Base-by-base conservation (phyloP, 2,113 vertebrate genomes). In the Tyto alba region DNA sequence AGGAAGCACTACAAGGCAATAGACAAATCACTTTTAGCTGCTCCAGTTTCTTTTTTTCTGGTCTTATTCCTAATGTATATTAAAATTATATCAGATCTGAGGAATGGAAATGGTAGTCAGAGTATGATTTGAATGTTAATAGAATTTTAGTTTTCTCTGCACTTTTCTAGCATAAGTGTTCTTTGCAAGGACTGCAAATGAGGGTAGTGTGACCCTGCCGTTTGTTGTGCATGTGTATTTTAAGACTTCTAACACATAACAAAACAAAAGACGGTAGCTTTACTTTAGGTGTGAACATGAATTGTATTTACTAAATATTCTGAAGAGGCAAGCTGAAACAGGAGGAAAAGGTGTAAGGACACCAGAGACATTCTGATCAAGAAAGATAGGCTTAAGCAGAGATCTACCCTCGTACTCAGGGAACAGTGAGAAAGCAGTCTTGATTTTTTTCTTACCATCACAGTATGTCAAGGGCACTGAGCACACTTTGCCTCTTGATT, bases 291-390 rank as follows among this genome's bases (percentile, higher is more conserved):
- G 73, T 88, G 93, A 96, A 81, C 88, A 78, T 93, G 69, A 95
- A 92, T 93, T 90, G 11, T 93, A 94, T 96, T 97, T 97, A 96
- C 94, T 92, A 96, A 98, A 87, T 80, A 96, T 81, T 97, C 93
- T 95, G 60, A 95, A 87, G 86, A 92, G 64, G 64, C 53, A 91
- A 80, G 92, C 92, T 97, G 69, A 94, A 97, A 93, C 85, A 79
- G 64, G 74, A 95, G 81, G 69, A 94, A 91, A 89, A 95, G 52
- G 75, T 1, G 0, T 91, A 75, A 84, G 85, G 63, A 60, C 69
- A 41, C 76, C 45, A 60, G 87, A 95, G 90, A 85, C 18, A 32
- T 93, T 95, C 88, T 96, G 96, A 90, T 92, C 74, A 91, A 96
- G 85, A 60, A 93, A 96, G 94, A 63, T 55, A 85, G 76, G 48